Evolutionary conservation across 1,140 invertebrate genomes (phyloP).

Genomic region (Harlomillsia oculata): DNA sequence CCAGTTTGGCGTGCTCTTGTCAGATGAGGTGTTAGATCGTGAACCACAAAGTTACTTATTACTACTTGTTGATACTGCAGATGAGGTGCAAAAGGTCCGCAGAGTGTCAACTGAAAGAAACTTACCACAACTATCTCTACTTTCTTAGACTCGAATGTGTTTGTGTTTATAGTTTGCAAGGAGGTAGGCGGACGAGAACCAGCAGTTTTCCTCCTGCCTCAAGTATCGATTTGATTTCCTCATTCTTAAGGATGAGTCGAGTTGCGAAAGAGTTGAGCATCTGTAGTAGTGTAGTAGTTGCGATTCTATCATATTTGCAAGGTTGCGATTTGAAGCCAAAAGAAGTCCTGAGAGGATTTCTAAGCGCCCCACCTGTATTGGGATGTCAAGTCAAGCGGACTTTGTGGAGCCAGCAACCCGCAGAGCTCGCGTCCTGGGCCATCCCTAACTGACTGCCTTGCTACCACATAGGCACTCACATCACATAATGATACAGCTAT

Average conservation of each 20-base stretch:
- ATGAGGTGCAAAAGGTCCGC: too few species aligned
- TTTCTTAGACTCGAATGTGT: too few species aligned
- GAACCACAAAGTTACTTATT: too few species aligned
- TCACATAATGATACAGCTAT: background rate
- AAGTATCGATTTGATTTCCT: slow-evolving; percentile 15
- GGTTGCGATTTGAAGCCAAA: slow-evolving; percentile 10
- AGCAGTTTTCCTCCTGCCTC: slow-evolving; percentile 8
- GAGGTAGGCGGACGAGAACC: background rate
- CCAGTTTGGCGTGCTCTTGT: too few species aligned
- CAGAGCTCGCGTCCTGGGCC: slow-evolving; percentile 14
- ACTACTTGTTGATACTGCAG: too few species aligned
- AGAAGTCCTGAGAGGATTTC: slow-evolving; percentile 13
- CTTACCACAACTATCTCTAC: too few species aligned
- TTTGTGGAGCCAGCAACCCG: slow-evolving; percentile 27
- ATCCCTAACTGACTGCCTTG: slow-evolving; percentile 3
- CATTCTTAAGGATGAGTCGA: background rate
- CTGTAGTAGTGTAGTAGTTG: background rate
- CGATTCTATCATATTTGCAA: slow-evolving; percentile 4
- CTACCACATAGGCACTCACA: background rate
- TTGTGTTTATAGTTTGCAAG: slow-evolving; percentile 6
- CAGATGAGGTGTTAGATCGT: too few species aligned
- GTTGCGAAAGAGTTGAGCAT: background rate
- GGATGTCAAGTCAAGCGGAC: slow-evolving; percentile 16
- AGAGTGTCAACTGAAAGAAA: too few species aligned
- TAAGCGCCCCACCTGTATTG: slow-evolving; percentile 21